Evolutionary conservation across 2,797 vertebrate species (phyloP).

Genomic region (Coluber constrictor): DNA sequence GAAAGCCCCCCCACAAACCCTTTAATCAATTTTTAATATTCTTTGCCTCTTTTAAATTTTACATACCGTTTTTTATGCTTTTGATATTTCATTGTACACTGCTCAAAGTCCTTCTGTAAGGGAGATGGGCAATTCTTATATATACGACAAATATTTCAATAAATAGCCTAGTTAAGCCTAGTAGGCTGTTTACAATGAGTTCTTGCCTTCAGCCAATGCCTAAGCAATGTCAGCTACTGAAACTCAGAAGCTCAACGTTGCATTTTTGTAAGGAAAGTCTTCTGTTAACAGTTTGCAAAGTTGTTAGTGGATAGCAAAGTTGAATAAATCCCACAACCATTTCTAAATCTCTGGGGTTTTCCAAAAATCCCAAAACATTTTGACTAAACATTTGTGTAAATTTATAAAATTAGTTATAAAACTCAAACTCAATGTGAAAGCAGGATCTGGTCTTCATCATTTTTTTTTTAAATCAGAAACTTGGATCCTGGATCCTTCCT

Average conservation of each 20-base stretch:
- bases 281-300: not conserved
- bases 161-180: slow-evolving; percentile 43
- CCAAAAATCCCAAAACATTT: not conserved
- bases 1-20: not conserved
- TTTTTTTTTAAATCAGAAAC: not conserved
- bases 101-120: not conserved
- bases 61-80: not conserved
- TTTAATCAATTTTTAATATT: not conserved
- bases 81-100: not conserved
- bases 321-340: not conserved
- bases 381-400: not conserved
- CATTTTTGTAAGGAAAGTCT: slow-evolving; percentile 43
- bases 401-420: not conserved
- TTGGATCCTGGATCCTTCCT: not conserved
- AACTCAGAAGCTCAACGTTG: slow-evolving; percentile 24
- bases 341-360: not conserved
- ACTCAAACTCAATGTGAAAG: not conserved
- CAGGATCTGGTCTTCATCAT: not conserved
- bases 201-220: slow-evolving; percentile 51
- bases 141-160: not conserved
- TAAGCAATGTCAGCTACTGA: slow-evolving; percentile 48
- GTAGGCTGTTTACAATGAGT: slow-evolving; percentile 59
- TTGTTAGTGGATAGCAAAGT: not conserved
- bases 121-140: not conserved
- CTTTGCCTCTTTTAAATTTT: not conserved